Base-by-base conservation (phyloP, 2,113 vertebrate species). In the Condylura cristata region DNA sequence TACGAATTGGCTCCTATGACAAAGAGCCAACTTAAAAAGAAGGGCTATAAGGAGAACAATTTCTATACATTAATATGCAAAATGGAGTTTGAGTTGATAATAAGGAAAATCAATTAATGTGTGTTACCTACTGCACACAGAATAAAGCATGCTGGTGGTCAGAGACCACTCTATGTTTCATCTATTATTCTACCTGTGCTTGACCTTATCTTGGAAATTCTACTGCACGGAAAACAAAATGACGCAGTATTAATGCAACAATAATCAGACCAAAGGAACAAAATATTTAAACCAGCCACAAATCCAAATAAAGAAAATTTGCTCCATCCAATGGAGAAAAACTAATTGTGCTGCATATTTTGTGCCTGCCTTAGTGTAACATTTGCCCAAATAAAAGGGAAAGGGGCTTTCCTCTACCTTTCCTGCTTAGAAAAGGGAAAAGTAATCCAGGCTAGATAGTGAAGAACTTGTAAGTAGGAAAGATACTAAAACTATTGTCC, bases 71-170 rank as follows among this genome's bases (percentile, higher is more conserved):
- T 81, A 65, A 60, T 60, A 28, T 60, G 41, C 16, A 92, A 78
- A 89, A 84, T 56, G 61, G 26, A 86, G 85, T 39, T 81, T 34
- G 11, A 84, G 6, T 74, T 88, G 44, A 68, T 90, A 28, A 71
- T 85, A 93, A 89, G 28, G 32, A 81, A 94, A 90, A 58, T 16
- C 63, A 92, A 51, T 91, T 92, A 12, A 74, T 32, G 83, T 56
- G 28, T 44, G 46, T 80, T 83, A 96, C 4, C 30, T 16, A 30
- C 7, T 91, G 26, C 28, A 74, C 46, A 60, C 78, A 89, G 37
- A 82, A 89, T 93, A 88, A 78, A 90, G 37, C 26, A 72, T 82
- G 82, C 63, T 85, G 44, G 88, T 81, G 41, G 51, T 81, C 68
- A 86, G 56, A 83, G 51, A 90, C 65, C 32, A 48, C 39, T 80